These are phyloP conservation scores for Catharus ustulatus DNA, from an alignment of 2,797 vertebrate genomes.

Conservation along the genomic window DNA sequence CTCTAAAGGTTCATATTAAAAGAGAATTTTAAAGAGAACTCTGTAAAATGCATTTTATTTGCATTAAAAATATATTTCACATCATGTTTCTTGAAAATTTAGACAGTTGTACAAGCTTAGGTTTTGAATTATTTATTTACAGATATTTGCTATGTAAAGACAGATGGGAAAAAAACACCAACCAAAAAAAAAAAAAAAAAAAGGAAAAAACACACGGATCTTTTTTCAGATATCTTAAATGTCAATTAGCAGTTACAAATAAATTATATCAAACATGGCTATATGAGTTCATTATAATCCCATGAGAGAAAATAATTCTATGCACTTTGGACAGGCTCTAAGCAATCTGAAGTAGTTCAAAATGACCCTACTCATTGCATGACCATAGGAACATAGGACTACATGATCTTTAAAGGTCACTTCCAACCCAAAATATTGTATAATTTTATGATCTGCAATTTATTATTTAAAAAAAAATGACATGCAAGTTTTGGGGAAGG, in stretches of 20 bases:
- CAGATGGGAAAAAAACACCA: fast-evolving
- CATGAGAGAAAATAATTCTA: neutral
- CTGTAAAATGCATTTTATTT: conserved; percentile 8
- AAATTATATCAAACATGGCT: neutral
- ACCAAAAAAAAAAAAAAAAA: fast-evolving
- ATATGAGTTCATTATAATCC: neutral
- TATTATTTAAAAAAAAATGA: neutral
- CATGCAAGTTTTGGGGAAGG: neutral
- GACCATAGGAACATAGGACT: no score
- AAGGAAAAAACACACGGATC: fast-evolving
- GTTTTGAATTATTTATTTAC: conserved; percentile 20
- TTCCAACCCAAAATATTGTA: neutral
- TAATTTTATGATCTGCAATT: neutral
- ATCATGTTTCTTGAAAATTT: neutral
- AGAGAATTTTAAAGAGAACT: neutral
- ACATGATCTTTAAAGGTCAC: neutral
- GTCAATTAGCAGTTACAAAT: neutral
- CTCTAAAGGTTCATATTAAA: conserved; percentile 19
- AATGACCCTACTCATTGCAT: neutral
- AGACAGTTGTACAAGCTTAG: neutral
- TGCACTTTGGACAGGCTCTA: neutral
- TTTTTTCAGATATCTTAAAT: neutral
- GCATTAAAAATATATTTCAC: neutral
- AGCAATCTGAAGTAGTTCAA: neutral
- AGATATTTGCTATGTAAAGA: neutral